Evolutionary conservation across 2,888 invertebrate species (phyloP), one percentile per base, ranked within the genome.

Genomic region (Ypsolopha scabrella): DNA sequence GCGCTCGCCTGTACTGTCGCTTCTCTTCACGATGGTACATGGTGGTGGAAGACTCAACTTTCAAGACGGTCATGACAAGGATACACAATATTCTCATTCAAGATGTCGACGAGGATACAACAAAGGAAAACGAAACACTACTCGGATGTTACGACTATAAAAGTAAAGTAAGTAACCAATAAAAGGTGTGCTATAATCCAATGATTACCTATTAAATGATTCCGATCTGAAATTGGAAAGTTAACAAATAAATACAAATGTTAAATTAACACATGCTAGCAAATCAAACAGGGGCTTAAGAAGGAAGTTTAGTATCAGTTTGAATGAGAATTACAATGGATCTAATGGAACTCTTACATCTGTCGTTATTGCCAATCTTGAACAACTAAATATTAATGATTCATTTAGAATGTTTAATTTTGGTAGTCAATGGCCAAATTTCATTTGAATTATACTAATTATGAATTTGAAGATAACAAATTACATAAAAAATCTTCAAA

Each of bases 151-250:
- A 79, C 77, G 72, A 69, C 78, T 78, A 83, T 61, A 69, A n/a
- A 66, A 69, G 58, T 59, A 68, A 64, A 63, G 67, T 54, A 61
- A 64, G n/a, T 24, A 73, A 71, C 67, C 63, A 66, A 70, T 56
- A 58, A 56, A 50, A 72, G 67, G 72, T 68, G 73, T 72, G 71
- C 67, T 70, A 74, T 65, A 73, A 65, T 72, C 65, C 72, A 75
- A 75, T 75, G 76, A 75, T 87, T 87, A 87, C 87, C 87, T 83
- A 86, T 75, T 80, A 82, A 80, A 86, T 87, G 87, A 86, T 81
- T 86, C 87, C 87, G 87, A 87, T 87, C 87, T 87, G 87, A 86
- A 87, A 87, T 75, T 82, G 80, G 80, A 81, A 85, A 86, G 72
- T 67, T 58, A 64, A 65, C 62, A 76, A 80, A 80, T 82, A 68